Percentiles rank a stretch among this genome's conserved stretches.
Evolutionary conservation across 2,113 vertebrate genomes (phyloP).

Genomic region (Vireo altiloquus): DNA sequence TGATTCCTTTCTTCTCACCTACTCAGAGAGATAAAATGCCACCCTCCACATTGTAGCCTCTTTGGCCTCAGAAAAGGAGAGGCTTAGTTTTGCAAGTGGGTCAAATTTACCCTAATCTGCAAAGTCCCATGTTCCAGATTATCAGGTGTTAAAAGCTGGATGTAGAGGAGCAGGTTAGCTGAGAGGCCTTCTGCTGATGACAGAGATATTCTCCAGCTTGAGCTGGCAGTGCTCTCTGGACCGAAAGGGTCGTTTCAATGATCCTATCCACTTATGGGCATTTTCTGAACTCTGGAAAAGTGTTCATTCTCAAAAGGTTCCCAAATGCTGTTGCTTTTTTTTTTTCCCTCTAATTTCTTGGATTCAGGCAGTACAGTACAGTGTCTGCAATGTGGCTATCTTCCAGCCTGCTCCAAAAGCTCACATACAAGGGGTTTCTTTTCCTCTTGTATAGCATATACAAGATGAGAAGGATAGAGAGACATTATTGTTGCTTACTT

Average conservation of each 20-base stretch:
- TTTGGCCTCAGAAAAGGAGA: neutral
- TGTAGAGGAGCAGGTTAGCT: neutral
- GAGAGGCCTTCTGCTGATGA: neutral
- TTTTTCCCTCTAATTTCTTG: neutral
- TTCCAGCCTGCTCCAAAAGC: neutral
- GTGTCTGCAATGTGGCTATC: neutral
- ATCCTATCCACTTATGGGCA: neutral
- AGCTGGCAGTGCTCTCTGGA: neutral
- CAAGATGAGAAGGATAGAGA: neutral
- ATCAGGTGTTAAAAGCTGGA: neutral
- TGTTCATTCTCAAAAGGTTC: neutral
- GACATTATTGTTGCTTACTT: neutral
- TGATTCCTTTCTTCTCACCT: neutral
- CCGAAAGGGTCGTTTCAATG: neutral
- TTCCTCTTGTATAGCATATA: neutral
- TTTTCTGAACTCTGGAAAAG: conserved; percentile 6
- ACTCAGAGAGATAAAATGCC: neutral
- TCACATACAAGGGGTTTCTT: neutral
- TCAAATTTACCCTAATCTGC: neutral
- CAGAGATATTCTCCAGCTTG: neutral
- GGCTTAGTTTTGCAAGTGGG: neutral
- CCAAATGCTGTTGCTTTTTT: neutral
- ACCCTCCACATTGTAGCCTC: neutral
- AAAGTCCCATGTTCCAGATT: neutral
- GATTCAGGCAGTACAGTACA: neutral